Evolutionary conservation across 1,140 invertebrate species (phyloP).

Genomic region (Neocloeon triangulifer): DNA sequence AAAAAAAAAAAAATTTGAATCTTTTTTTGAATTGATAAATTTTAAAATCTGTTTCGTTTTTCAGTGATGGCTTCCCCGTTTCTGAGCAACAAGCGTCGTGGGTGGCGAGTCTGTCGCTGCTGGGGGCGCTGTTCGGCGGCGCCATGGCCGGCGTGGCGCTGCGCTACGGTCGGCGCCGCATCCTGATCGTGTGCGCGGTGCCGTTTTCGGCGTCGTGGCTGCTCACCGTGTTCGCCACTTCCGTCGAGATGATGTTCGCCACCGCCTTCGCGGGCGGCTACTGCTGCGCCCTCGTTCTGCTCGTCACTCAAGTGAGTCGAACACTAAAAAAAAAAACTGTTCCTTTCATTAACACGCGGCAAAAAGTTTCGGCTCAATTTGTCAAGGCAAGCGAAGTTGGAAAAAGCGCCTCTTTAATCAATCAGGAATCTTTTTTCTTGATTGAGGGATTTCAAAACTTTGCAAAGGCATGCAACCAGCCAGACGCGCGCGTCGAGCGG

Average conservation of each 20-base stretch:
- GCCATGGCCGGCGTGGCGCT: conserved; percentile 14
- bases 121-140: conserved; percentile 22
- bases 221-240: conserved; percentile 44
- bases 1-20: too few species aligned
- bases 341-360: too few species aligned
- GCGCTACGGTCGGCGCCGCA: conserved; percentile 39
- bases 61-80: conserved; percentile 16
- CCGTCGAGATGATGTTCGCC: conserved; percentile 48
- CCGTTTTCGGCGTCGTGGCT: conserved; percentile 55
- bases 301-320: conserved; percentile 45
- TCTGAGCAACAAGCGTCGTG: conserved; percentile 55
- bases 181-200: conserved; percentile 39
- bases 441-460: too few species aligned
- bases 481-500: too few species aligned
- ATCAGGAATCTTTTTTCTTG: too few species aligned
- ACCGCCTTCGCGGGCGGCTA: conserved; percentile 59
- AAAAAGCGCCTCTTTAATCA: too few species aligned
- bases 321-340: neutral
- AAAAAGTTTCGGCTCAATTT: too few species aligned
- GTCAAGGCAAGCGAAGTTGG: too few species aligned
- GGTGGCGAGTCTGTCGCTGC: conserved; percentile 54
- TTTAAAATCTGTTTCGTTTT: too few species aligned
- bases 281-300: conserved; percentile 51
- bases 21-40: too few species aligned
- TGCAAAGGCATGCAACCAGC: too few species aligned